These are phyloP conservation scores for Laterallus jamaicensis DNA, from an alignment of 2,113 vertebrate species.

Conservation along the genomic window DNA sequence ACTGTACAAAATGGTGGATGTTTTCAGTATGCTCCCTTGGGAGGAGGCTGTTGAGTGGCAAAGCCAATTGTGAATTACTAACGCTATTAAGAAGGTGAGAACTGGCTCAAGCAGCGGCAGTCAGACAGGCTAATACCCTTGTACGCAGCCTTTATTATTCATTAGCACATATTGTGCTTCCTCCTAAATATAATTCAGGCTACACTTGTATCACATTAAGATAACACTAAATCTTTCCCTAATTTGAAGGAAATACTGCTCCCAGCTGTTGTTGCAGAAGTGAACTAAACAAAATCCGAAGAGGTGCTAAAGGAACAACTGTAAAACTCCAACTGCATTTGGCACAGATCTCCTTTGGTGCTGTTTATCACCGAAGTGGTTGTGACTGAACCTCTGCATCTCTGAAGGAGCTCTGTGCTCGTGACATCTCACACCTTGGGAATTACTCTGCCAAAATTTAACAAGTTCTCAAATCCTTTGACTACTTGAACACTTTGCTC, in stretches of 20 bases:
- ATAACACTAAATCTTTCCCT: conserved; percentile 60
- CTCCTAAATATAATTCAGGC: conserved; percentile 53
- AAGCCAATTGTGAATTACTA: not conserved
- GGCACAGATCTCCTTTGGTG: not conserved
- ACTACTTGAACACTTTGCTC: not conserved
- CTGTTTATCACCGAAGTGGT: not conserved
- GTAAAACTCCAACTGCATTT: conserved; percentile 3
- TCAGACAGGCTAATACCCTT: conserved; percentile 9
- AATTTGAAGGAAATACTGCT: conserved; percentile 67
- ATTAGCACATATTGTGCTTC: conserved; percentile 67
- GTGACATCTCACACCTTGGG: not conserved
- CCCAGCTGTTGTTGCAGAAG: conserved; percentile 60
- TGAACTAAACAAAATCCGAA: conserved; percentile 32
- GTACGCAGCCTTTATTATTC: conserved; percentile 61
- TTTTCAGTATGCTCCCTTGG: not conserved
- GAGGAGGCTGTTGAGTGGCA: not conserved
- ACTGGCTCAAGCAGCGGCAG: conserved; percentile 14
- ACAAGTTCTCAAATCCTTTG: not conserved
- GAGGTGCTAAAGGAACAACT: conserved; percentile 34
- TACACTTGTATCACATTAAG: conserved; percentile 58
- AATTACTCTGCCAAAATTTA: not conserved
- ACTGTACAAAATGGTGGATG: not conserved
- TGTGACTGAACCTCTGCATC: fast-evolving
- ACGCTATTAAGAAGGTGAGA: conserved; percentile 34
- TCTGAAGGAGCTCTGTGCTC: not conserved